Percentiles rank a stretch among this genome's conserved stretches.
Evolutionary conservation across 2,113 vertebrate genomes (phyloP).

Genomic region (Protobothrops mucrosquamatus): DNA sequence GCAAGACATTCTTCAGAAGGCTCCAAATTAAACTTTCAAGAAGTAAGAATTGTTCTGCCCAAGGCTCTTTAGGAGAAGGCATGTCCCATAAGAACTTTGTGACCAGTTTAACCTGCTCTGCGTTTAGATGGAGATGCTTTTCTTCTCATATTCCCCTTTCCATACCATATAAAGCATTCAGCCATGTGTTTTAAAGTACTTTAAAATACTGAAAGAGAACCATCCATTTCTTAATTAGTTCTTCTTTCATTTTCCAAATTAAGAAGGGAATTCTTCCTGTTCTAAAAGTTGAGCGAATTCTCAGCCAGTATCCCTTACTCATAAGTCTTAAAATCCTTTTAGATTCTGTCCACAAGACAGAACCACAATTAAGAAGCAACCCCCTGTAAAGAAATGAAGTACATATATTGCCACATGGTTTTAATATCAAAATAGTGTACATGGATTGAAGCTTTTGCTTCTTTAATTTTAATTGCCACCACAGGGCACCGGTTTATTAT

Average conservation of each 20-base stretch:
- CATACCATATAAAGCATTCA: neutral
- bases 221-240: neutral
- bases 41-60: neutral
- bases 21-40: neutral
- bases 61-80: neutral
- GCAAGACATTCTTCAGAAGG: neutral
- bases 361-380: neutral
- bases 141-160: neutral
- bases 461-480: neutral
- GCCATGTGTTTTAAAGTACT: neutral
- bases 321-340: neutral
- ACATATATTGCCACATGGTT: neutral
- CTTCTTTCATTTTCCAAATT: neutral
- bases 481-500: neutral
- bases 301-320: neutral
- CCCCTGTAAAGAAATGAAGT: neutral
- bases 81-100: neutral
- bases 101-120: neutral
- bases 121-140: neutral
- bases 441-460: neutral
- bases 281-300: neutral
- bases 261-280: neutral
- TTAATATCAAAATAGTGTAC: neutral
- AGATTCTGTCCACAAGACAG: neutral
- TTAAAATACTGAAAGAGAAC: neutral